Conservation (phyloP, 2,113 vertebrate species). For the Nothocercus julius region DNA sequence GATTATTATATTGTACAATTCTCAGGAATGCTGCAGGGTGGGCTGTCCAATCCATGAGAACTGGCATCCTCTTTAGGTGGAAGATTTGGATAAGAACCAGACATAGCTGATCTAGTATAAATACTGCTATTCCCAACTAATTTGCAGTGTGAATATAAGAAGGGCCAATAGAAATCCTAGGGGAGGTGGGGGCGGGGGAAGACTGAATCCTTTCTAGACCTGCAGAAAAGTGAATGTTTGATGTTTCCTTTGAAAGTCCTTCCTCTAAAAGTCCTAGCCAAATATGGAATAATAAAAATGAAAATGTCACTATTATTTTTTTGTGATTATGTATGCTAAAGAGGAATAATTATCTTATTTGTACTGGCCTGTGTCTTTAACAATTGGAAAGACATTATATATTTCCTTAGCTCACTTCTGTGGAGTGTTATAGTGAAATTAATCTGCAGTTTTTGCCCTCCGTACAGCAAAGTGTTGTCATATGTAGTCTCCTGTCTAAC, state of each 20-base stretch:
- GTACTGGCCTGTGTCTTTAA: slow-evolving; percentile 48
- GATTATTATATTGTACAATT: slow-evolving; percentile 86
- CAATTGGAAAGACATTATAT: slow-evolving; percentile 46
- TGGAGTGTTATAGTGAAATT: slow-evolving; percentile 30
- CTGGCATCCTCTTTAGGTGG: slow-evolving; percentile 76
- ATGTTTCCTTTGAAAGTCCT: slow-evolving; percentile 72
- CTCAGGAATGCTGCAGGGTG: slow-evolving; percentile 85
- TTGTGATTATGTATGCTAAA: slow-evolving; percentile 39
- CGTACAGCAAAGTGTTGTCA: not conserved
- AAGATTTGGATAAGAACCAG: slow-evolving; percentile 80
- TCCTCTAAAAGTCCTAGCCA: slow-evolving; percentile 72
- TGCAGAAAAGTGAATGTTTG: slow-evolving; percentile 76
- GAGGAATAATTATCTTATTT: slow-evolving; percentile 34
- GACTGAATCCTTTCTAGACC: slow-evolving; percentile 56
- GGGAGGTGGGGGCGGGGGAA: slow-evolving; percentile 41
- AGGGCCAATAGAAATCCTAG: slow-evolving; percentile 64
- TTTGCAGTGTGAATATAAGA: slow-evolving; percentile 66
- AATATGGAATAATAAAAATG: slow-evolving; percentile 74
- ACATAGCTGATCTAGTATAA: slow-evolving; percentile 74
- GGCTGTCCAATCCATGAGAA: slow-evolving; percentile 81
- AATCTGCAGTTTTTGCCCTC: slow-evolving; percentile 1
- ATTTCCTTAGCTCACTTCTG: slow-evolving; percentile 53
- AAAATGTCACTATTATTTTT: slow-evolving; percentile 36
- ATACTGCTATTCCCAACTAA: slow-evolving; percentile 52
- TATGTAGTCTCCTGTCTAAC: not conserved